Percentiles rank a stretch among this genome's conserved stretches.
Evolutionary conservation across 2,113 vertebrate species (phyloP).

Genomic region (Lagopus muta): DNA sequence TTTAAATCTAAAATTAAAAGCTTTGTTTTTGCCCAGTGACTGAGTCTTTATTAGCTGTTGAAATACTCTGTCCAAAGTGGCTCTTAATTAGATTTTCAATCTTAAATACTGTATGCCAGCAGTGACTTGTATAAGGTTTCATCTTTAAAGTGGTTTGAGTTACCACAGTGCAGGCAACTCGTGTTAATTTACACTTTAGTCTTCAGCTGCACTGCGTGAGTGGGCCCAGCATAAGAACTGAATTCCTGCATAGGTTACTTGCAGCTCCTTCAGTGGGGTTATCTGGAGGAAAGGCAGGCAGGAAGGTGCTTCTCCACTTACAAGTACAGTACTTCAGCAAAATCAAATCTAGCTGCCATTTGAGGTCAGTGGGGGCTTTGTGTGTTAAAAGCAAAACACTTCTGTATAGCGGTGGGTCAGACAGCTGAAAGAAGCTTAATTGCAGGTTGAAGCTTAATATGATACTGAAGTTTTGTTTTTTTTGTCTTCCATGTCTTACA

Average conservation of each 20-base stretch:
- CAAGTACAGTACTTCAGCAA: conserved; percentile 47
- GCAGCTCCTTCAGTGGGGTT: neutral
- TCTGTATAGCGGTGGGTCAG: neutral
- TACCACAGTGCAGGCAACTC: neutral
- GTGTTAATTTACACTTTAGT: accelerated
- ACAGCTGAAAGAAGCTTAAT: conserved; percentile 51
- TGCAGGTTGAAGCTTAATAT: conserved; percentile 23
- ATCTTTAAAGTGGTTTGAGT: neutral
- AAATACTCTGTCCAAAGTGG: neutral
- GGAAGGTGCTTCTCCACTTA: conserved; percentile 58
- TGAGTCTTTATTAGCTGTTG: neutral
- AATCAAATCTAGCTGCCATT: conserved; percentile 28
- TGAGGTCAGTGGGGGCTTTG: conserved; percentile 55
- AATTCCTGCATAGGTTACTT: neutral
- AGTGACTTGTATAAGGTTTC: neutral
- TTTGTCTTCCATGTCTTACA: neutral
- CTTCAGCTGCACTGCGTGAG: too few relatives aligned
- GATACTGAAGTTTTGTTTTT: neutral
- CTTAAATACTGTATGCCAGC: neutral
- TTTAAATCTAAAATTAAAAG: neutral
- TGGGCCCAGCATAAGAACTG: neutral
- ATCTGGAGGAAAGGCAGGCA: conserved; percentile 44
- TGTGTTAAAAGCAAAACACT: conserved; percentile 3
- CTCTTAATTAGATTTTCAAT: conserved; percentile 10
- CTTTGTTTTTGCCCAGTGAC: neutral